Evolutionary conservation across 1,140 invertebrate genomes (phyloP).

Genomic region (Drosophila kohkoa): DNA sequence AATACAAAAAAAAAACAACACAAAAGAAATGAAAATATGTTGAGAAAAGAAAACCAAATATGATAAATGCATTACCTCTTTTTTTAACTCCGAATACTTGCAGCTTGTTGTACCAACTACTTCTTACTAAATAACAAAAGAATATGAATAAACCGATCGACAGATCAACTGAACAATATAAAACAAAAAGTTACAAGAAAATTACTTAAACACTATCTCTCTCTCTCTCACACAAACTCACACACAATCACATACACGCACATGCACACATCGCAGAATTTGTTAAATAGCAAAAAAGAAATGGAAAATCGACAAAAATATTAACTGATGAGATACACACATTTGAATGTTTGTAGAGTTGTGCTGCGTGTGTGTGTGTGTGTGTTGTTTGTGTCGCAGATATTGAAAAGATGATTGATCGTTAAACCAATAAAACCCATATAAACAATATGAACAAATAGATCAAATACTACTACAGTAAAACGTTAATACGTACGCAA

Average conservation of each 20-base stretch:
- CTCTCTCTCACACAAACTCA: constrained; percentile 31
- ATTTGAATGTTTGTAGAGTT: constrained; percentile 11
- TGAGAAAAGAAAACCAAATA: constrained; percentile 5
- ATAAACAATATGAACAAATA: constrained; percentile 43
- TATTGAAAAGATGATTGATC: constrained; percentile 26
- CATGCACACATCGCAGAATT: constrained; percentile 13
- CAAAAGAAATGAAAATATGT: constrained; percentile 12
- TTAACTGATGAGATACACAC: constrained; percentile 18
- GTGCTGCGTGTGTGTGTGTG: constrained; percentile 25
- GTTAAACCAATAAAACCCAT: constrained; percentile 59
- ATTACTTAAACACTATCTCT: constrained; percentile 38
- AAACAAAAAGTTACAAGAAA: constrained; percentile 42
- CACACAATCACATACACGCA: constrained; percentile 30
- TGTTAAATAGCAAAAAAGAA: constrained; percentile 4
- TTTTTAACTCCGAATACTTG: constrained; percentile 74
- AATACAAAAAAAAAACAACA: constrained; percentile 22
- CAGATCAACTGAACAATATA: constrained; percentile 54
- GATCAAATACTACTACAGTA: constrained; percentile 47
- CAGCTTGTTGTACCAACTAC: constrained; percentile 82
- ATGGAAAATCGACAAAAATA: constrained; percentile 16
- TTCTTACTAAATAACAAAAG: constrained; percentile 72
- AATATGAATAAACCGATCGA: constrained; percentile 49
- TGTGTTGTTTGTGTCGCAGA: constrained; percentile 30
- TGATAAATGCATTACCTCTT: constrained; percentile 70
- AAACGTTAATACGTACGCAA: constrained; percentile 44